A percentile compares a stretch with the other conserved stretches of the same genome.
Evolutionary conservation across 2,888 invertebrate genomes (phyloP).

Genomic region (Agriotes lineatus): DNA sequence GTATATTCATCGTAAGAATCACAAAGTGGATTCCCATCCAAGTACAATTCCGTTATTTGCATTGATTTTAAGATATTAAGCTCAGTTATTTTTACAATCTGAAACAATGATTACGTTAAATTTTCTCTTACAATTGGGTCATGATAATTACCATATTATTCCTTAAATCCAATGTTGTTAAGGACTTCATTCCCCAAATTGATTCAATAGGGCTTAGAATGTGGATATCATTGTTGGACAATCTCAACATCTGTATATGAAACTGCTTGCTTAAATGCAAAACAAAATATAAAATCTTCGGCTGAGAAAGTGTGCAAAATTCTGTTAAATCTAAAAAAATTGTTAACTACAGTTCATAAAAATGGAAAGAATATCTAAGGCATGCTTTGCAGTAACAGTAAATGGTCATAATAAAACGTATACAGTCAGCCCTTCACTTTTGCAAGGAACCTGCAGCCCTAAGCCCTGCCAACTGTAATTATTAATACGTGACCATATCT

Average conservation of each 20-base stretch:
- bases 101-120: conserved; percentile 58
- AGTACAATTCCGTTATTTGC: conserved; percentile 63
- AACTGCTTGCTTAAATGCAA: conserved; percentile 60
- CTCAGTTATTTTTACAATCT: conserved; percentile 55
- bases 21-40: conserved; percentile 82
- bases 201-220: conserved; percentile 59
- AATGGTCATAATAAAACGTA: too few relatives aligned
- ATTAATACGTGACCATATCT: too few relatives aligned
- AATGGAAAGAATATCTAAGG: too few relatives aligned
- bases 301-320: conserved; percentile 67
- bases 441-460: too few relatives aligned
- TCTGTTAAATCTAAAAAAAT: conserved; percentile 57
- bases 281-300: conserved; percentile 66
- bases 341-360: too few relatives aligned
- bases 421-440: too few relatives aligned
- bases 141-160: conserved; percentile 47
- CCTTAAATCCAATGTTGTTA: conserved; percentile 47
- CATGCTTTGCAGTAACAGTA: too few relatives aligned
- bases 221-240: conserved; percentile 60
- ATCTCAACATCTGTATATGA: conserved; percentile 54
- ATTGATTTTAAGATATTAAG: conserved; percentile 53
- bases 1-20: conserved; percentile 71
- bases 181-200: conserved; percentile 48
- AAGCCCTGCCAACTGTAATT: too few relatives aligned
- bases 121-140: neutral